Conservation (phyloP, 2,888 invertebrate genomes). For the Amblyteles armatorius region DNA sequence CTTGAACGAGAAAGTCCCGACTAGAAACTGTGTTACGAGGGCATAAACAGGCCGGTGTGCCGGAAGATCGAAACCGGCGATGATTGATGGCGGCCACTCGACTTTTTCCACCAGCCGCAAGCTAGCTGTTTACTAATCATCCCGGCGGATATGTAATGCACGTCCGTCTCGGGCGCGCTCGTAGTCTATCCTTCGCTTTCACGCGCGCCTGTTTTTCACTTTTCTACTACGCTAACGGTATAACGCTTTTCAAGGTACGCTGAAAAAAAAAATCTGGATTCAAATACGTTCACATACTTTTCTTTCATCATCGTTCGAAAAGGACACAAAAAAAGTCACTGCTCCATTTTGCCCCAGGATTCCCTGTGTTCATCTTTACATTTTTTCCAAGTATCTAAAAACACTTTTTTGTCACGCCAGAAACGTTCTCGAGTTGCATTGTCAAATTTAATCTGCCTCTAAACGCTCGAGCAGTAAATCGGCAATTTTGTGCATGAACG, state of each 20-base stretch:
- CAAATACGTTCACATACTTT: background rate
- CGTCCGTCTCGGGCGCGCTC: conserved; percentile 38
- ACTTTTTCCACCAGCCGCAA: conserved; percentile 62
- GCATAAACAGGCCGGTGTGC: conserved; percentile 25
- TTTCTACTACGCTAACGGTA: conserved; percentile 5
- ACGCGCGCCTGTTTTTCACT: conserved; percentile 21
- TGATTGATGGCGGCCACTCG: conserved; percentile 63
- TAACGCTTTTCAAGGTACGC: conserved; percentile 13
- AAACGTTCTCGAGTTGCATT: conserved; percentile 29
- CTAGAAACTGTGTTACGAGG: conserved; percentile 61
- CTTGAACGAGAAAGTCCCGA: conserved; percentile 28
- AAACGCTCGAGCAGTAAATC: background rate
- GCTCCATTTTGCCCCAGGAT: no score
- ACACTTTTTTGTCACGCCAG: background rate
- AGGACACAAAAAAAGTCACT: background rate
- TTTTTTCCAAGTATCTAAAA: background rate
- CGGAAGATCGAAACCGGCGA: conserved; percentile 56
- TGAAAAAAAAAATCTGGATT: background rate
- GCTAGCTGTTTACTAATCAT: conserved; percentile 48
- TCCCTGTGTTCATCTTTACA: no score
- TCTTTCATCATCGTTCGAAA: background rate
- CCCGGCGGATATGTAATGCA: conserved; percentile 39
- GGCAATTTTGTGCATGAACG: background rate
- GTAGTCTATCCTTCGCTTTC: conserved; percentile 69
- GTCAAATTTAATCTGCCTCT: background rate